A percentile compares a stretch with the other conserved stretches of the same genome.
Evolutionary conservation across 2,113 vertebrate species (phyloP).

Genomic region (Zosterops lateralis): DNA sequence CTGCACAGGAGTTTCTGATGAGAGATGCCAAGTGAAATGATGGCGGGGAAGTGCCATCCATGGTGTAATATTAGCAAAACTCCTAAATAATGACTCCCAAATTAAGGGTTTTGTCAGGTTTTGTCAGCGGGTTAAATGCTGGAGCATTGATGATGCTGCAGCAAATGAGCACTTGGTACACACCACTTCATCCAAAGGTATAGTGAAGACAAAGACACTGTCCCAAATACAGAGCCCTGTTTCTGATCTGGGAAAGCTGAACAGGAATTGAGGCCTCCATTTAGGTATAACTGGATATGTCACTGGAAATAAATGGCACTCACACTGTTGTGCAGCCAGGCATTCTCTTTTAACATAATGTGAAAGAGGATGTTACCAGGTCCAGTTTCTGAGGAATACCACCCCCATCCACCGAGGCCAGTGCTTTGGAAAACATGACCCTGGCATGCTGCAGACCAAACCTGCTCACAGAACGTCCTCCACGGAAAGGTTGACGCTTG

Average conservation of each 20-base stretch:
- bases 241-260: not conserved
- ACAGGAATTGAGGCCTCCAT: not conserved
- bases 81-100: not conserved
- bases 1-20: not conserved
- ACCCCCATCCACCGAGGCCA: accelerated
- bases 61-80: not conserved
- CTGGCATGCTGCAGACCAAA: accelerated
- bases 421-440: not conserved
- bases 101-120: not conserved
- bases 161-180: not conserved
- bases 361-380: not conserved
- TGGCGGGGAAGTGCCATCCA: not conserved
- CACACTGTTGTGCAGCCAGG: not conserved
- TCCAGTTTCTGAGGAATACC: not conserved
- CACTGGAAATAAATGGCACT: not conserved
- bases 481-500: not conserved
- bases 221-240: not conserved
- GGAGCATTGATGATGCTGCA: not conserved
- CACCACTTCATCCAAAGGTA: not conserved
- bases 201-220: not conserved
- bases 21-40: not conserved
- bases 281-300: not conserved
- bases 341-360: not conserved
- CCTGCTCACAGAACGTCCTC: accelerated
- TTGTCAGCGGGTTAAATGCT: not conserved